phyloP scores from a whole-genome alignment of 2,113 vertebrate genomes.

The Nothoprocta pentlandii region DNA sequence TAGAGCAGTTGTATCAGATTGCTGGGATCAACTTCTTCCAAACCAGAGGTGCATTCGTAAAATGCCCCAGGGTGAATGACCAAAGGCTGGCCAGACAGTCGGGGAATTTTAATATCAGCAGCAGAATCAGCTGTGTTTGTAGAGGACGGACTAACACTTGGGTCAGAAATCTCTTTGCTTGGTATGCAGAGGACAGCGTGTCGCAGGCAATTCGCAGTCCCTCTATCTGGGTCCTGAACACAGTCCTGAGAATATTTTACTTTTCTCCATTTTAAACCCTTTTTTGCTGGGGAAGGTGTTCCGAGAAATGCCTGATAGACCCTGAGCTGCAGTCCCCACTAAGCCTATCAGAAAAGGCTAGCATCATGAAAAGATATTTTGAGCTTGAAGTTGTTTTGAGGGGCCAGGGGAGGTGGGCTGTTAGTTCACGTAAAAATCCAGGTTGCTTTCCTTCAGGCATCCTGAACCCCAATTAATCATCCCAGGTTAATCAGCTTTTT shows the following conservation, averaged over 20 bases:
- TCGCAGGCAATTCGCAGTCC: background rate
- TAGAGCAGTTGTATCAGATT: background rate
- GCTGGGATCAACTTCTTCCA: background rate
- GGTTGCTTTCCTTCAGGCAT: background rate
- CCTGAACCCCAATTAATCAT: background rate
- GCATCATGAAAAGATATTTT: background rate
- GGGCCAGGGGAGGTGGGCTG: background rate
- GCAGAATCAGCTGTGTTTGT: slow-evolving; percentile 34
- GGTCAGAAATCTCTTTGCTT: background rate
- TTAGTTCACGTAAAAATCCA: background rate
- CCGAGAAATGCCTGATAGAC: background rate
- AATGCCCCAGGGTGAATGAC: background rate
- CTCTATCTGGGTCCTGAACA: background rate
- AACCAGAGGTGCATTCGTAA: background rate
- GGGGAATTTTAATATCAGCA: slow-evolving; percentile 18
- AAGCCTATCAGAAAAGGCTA: background rate
- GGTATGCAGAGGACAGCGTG: background rate
- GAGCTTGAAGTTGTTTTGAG: background rate
- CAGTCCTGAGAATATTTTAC: background rate
- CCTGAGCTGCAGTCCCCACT: fast-evolving
- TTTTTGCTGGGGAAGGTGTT: background rate
- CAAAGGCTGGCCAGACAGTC: slow-evolving; percentile 18
- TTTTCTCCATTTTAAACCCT: background rate
- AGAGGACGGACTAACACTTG: slow-evolving; percentile 15
- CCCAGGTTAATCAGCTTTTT: background rate